These are phyloP conservation scores for Danio aesculapii DNA, from an alignment of 2,797 vertebrate species.

Conservation along the genomic window DNA sequence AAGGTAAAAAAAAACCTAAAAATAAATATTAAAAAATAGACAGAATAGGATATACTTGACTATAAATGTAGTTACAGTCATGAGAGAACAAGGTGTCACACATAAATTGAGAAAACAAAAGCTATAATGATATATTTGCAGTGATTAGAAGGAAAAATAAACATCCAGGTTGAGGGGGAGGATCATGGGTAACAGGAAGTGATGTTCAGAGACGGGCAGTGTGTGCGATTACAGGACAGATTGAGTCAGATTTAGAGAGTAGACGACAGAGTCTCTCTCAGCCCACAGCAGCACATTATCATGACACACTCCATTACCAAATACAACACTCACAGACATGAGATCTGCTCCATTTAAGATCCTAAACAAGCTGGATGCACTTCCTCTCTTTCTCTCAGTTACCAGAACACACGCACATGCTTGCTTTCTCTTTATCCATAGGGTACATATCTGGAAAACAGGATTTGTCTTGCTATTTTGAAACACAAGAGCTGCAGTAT, in stretches of 20 bases:
- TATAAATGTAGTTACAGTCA: background rate
- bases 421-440: conserved; percentile 53
- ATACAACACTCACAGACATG: conserved; percentile 69
- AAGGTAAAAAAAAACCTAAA: no score
- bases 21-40: no score
- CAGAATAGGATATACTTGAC: no score
- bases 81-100: background rate
- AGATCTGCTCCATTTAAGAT: conserved; percentile 50
- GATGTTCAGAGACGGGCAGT: conserved; percentile 5
- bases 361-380: conserved; percentile 39
- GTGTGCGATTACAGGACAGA: conserved; percentile 14
- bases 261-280: conserved; percentile 28
- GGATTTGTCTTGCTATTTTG: conserved; percentile 17
- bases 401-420: conserved; percentile 34
- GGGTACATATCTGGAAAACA: conserved; percentile 9
- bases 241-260: conserved; percentile 36
- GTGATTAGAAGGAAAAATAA: background rate
- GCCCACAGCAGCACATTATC: conserved; percentile 51
- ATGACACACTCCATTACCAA: conserved; percentile 66
- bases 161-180: background rate
- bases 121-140: background rate
- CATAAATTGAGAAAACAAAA: background rate
- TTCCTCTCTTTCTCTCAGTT: background rate
- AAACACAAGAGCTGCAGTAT: conserved; percentile 12
- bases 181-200: conserved; percentile 37